Evolutionary conservation across 2,113 vertebrate species (phyloP).

Genomic region (Oreotrochilus melanogaster): DNA sequence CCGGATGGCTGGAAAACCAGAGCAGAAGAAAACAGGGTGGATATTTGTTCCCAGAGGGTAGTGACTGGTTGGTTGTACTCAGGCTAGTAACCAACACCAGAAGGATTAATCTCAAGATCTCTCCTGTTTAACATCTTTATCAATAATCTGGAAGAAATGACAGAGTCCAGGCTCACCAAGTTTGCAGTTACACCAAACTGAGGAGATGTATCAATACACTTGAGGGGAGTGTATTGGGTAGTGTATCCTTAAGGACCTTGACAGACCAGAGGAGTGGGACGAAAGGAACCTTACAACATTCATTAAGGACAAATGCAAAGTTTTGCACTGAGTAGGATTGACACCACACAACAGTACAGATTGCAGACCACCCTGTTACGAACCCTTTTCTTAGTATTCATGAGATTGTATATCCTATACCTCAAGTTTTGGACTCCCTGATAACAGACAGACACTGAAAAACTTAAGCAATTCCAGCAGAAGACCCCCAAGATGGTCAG

Average conservation of each 20-base stretch:
- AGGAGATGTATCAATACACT: neutral
- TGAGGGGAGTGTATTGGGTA: neutral
- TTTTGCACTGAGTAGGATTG: neutral
- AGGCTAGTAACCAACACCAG: neutral
- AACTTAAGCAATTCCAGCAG: neutral
- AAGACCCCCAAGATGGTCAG: neutral
- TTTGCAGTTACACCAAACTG: neutral
- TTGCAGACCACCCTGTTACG: neutral
- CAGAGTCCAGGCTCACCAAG: neutral
- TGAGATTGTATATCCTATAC: neutral
- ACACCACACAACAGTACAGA: neutral
- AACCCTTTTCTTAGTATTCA: neutral
- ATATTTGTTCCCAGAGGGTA: neutral
- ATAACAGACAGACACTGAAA: neutral
- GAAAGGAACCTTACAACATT: neutral
- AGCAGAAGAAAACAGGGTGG: neutral
- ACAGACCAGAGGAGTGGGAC: neutral
- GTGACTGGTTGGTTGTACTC: neutral
- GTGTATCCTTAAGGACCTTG: neutral
- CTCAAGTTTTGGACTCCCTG: neutral
- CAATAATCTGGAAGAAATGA: neutral
- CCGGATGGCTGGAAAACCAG: neutral
- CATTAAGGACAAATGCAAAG: neutral
- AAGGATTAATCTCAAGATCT: rapidly evolving
- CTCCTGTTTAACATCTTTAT: neutral